These are phyloP conservation scores for Monochamus saltuarius DNA, from an alignment of 1,140 invertebrate genomes.

Conservation along the genomic window DNA sequence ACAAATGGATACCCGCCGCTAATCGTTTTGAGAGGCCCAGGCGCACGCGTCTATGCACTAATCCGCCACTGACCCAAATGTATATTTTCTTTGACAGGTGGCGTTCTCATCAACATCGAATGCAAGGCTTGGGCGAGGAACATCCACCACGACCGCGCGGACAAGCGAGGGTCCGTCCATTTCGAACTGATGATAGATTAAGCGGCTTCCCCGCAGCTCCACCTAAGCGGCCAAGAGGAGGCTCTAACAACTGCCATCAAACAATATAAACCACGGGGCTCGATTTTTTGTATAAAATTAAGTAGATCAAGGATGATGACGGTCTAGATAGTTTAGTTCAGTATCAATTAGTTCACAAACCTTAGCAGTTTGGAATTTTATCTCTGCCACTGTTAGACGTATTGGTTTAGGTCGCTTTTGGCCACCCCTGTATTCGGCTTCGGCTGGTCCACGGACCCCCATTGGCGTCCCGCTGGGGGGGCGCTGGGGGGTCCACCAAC, in stretches of 20 bases:
- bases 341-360: constrained; percentile 30
- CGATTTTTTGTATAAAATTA: constrained; percentile 18
- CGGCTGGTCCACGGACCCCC: constrained; percentile 1
- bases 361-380: constrained; percentile 21
- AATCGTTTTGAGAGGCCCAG: too few relatives aligned
- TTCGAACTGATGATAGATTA: constrained; percentile 95
- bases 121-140: constrained; percentile 96
- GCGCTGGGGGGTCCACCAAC: background rate
- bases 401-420: constrained; percentile 17
- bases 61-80: too few relatives aligned
- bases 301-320: constrained; percentile 29
- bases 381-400: constrained; percentile 22
- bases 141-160: constrained; percentile 82
- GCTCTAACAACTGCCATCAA: constrained; percentile 45
- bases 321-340: constrained; percentile 45
- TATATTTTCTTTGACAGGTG: constrained; percentile 60
- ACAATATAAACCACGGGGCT: background rate
- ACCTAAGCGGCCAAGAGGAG: constrained; percentile 8
- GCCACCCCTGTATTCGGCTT: background rate
- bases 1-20: too few relatives aligned
- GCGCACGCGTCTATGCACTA: too few relatives aligned
- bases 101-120: constrained; percentile 91
- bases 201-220: constrained; percentile 38
- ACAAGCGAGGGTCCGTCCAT: constrained; percentile 89
- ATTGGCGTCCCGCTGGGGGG: constrained; percentile 3